Evolutionary conservation across 2,797 vertebrate genomes (phyloP).

Genomic region (Pagetopsis macropterus): DNA sequence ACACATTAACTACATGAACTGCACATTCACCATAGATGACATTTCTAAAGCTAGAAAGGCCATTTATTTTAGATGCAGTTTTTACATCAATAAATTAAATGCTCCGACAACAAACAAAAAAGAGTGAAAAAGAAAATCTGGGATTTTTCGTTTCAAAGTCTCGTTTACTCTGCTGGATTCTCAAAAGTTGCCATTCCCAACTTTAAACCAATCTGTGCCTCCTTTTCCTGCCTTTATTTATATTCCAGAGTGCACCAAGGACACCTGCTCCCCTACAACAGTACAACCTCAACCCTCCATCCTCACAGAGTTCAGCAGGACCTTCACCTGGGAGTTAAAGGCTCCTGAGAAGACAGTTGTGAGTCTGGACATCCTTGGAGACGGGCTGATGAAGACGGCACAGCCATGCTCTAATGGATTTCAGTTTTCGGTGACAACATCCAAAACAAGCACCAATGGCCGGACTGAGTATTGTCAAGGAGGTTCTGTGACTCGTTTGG

Average conservation of each 20-base stretch:
- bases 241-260: constrained; percentile 72
- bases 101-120: too few species aligned
- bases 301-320: constrained; percentile 80
- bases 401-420: constrained; percentile 63
- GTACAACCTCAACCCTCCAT: constrained; percentile 72
- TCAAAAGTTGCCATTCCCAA: too few species aligned
- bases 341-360: constrained; percentile 69
- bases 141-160: too few species aligned
- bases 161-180: too few species aligned
- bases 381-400: constrained; percentile 77
- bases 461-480: constrained; percentile 64
- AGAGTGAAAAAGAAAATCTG: too few species aligned
- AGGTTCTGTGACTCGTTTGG: constrained; percentile 57
- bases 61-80: too few species aligned
- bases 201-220: not conserved
- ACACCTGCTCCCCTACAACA: constrained; percentile 79
- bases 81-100: too few species aligned
- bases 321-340: constrained; percentile 84
- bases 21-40: not conserved
- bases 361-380: constrained; percentile 76
- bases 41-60: too few species aligned
- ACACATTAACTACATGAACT: not conserved
- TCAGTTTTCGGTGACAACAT: constrained; percentile 45
- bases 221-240: not conserved
- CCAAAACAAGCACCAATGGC: constrained; percentile 4